Evolutionary conservation across 2,113 vertebrate genomes (phyloP).

Genomic region (Neotoma lepida): DNA sequence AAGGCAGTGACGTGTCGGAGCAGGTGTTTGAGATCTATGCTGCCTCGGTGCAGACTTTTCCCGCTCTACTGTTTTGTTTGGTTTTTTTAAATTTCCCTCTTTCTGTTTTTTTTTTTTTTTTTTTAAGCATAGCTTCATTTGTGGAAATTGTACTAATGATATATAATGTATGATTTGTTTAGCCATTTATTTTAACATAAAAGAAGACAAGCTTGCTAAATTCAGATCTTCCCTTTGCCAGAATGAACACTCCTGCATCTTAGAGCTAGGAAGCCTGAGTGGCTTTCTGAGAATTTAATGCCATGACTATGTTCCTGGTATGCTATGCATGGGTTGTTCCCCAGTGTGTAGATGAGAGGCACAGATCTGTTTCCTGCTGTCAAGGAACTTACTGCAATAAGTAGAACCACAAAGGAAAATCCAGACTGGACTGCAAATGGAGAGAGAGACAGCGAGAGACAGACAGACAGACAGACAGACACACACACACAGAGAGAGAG

Average conservation of each 20-base stretch:
- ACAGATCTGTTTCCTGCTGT: background rate
- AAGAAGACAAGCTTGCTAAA: slow-evolving; percentile 7
- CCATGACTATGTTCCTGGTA: background rate
- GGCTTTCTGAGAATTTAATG: background rate
- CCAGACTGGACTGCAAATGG: background rate
- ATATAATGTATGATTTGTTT: background rate
- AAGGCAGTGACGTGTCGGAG: background rate
- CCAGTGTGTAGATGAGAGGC: background rate
- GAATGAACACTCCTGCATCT: background rate
- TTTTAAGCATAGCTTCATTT: background rate
- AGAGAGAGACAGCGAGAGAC: no score
- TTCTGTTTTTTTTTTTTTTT: slow-evolving; percentile 35
- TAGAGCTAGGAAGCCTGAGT: background rate
- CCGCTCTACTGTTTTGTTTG: slow-evolving; percentile 33
- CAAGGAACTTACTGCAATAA: background rate
- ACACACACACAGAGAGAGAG: no score
- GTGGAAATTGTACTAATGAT: slow-evolving; percentile 23
- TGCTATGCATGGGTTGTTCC: background rate
- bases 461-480: no score
- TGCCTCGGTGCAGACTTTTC: background rate
- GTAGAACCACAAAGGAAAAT: background rate
- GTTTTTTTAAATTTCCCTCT: slow-evolving; percentile 20
- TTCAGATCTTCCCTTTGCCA: background rate
- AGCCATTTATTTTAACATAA: slow-evolving; percentile 48
- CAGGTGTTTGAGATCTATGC: background rate